Conservation (phyloP, 2,113 vertebrate genomes). For the Zeus faber region DNA sequence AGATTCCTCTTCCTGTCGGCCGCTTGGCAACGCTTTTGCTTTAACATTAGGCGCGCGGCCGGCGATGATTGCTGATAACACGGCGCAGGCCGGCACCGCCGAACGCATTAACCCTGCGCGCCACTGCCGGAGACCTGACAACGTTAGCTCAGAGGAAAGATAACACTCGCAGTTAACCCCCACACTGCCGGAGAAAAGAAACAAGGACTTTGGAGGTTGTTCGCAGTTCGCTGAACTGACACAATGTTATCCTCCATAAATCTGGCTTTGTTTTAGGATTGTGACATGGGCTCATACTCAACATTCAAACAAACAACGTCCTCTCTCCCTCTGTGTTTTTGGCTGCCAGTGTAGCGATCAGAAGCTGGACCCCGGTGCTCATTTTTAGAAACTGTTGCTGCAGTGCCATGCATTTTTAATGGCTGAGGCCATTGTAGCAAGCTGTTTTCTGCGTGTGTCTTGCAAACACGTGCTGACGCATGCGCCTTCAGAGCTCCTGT, state of each 20-base stretch:
- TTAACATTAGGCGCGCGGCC: not conserved
- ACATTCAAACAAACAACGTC: no score
- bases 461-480: no score
- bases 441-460: slow-evolving; percentile 35
- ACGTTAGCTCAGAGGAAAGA: not conserved
- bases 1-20: not conserved
- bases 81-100: not conserved
- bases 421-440: slow-evolving; percentile 50
- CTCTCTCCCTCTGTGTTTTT: not conserved
- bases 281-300: no score
- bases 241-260: no score
- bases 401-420: slow-evolving; percentile 78
- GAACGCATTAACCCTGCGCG: not conserved
- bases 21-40: not conserved
- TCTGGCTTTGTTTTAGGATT: no score
- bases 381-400: slow-evolving; percentile 72
- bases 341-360: slow-evolving; percentile 33
- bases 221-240: not conserved
- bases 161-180: not conserved
- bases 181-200: not conserved
- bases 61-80: not conserved
- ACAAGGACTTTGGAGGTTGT: not conserved
- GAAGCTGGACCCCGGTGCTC: slow-evolving; percentile 47
- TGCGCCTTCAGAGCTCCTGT: no score
- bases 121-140: not conserved